Evolutionary conservation across 2,888 invertebrate genomes (phyloP), one percentile per base, ranked within the genome.

Genomic region (Lumbricus terrestris): DNA sequence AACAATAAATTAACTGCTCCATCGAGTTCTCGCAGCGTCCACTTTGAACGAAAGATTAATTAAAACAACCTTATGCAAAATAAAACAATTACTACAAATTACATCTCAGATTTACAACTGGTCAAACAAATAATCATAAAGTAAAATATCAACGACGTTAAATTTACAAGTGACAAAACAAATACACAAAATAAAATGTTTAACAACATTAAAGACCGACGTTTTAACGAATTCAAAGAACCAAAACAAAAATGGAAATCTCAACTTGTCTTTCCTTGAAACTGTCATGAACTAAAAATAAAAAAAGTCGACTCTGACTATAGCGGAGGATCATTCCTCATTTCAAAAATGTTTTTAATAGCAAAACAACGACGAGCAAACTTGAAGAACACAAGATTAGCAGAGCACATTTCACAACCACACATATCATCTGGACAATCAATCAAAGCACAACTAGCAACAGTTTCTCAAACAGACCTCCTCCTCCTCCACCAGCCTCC

Each of bases 1-100:
- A 85, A 85, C 85, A 85, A 85, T 85, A 85, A 35, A 85, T 35
- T 85, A 85, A 85, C 85, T 37, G 37, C 85, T 85, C 37, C 34
- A 35, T 85, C n/a, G 85, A 85, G 85, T 85, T 85, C 35, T 35
- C 37, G 16, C 85, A n/a, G n/a, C 16, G 35, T 37, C 69, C 69
- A 69, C 69, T 8, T n/a, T 69, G 69, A 69, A 69, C 69, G 13
- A 69, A 85, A 85, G 37, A 18, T 85, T 85, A 85, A 35, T 85
- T 85, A 85, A 85, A 85, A 85, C 37, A 35, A 85, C 35, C n/a
- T 33, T 85, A 33, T 6, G 1, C 35, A 85, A 85, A 85, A 85
- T 85, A 85, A 85, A 85, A 85, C 85, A 35, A n/a, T 69, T 69
- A 69, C 29, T 11, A 69, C 8, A 1, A 69, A 69, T 69, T n/a